These are phyloP conservation scores for Cygnus atratus DNA, from an alignment of 2,113 vertebrate genomes.

Conservation along the genomic window DNA sequence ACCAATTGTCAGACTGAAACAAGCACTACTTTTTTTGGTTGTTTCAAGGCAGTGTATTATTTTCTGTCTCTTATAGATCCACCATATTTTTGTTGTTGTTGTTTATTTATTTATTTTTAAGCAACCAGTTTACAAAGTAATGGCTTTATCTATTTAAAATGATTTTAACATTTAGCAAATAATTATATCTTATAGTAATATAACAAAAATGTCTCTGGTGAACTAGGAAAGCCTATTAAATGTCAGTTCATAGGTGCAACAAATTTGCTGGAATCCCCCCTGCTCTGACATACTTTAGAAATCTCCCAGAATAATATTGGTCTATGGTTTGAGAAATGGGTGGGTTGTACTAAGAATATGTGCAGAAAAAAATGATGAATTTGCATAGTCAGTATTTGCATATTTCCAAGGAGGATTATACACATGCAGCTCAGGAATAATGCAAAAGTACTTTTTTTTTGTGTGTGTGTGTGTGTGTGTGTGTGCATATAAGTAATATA, in stretches of 20 bases:
- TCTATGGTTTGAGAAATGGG: conserved; percentile 1
- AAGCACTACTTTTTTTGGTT: neutral
- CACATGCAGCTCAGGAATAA: neutral
- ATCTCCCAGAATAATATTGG: neutral
- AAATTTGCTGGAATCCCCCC: neutral
- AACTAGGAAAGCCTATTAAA: neutral
- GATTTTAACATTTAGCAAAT: neutral
- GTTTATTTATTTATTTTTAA: neutral
- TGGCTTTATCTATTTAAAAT: neutral
- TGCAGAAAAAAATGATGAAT: conserved; percentile 13
- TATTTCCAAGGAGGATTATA: neutral
- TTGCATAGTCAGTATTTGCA: neutral
- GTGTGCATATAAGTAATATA: neutral
- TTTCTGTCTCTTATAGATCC: neutral
- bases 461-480: no score
- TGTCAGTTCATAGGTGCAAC: neutral
- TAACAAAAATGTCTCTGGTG: neutral
- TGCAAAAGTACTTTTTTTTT: neutral
- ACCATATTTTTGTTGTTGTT: neutral
- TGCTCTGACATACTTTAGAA: neutral
- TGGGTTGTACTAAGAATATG: neutral
- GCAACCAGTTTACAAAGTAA: neutral
- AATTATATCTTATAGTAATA: neutral
- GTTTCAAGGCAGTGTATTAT: neutral
- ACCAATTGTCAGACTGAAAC: neutral